Conservation (phyloP, 1,140 invertebrate species). For the Bombus huntii region DNA sequence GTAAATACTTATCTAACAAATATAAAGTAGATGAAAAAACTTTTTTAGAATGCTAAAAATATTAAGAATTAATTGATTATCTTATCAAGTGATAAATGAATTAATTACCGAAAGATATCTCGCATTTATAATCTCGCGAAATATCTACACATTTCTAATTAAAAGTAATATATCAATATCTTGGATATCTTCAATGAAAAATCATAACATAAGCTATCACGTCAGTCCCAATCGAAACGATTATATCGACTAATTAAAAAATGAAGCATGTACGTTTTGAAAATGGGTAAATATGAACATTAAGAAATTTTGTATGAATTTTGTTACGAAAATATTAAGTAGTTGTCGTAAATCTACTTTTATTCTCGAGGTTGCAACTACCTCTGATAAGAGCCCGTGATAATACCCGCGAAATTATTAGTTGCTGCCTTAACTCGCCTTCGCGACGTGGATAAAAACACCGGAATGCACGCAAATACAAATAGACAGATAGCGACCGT, state of each 20-base stretch:
- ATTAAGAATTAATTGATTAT: neutral
- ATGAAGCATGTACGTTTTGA: neutral
- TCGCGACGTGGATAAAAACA: conserved; percentile 23
- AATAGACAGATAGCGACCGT: neutral
- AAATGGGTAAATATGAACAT: neutral
- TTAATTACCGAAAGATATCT: neutral
- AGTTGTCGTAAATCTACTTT: conserved; percentile 21
- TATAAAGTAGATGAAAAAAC: too few species aligned
- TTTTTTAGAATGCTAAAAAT: neutral
- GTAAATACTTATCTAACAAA: neutral
- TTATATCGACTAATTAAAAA: neutral
- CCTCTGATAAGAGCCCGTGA: conserved; percentile 36
- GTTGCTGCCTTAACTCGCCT: neutral
- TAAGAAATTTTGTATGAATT: neutral
- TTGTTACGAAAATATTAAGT: neutral
- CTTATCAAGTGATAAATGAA: neutral
- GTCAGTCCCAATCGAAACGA: neutral
- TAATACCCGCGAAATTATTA: conserved; percentile 32
- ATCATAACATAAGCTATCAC: too few species aligned
- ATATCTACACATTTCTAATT: neutral
- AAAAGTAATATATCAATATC: neutral
- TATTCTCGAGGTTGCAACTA: conserved; percentile 31
- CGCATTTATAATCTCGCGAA: accelerated
- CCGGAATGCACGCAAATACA: neutral
- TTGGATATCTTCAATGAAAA: neutral